These are phyloP conservation scores for Vidua chalybeata DNA, from an alignment of 2,113 vertebrate species.

Conservation along the genomic window DNA sequence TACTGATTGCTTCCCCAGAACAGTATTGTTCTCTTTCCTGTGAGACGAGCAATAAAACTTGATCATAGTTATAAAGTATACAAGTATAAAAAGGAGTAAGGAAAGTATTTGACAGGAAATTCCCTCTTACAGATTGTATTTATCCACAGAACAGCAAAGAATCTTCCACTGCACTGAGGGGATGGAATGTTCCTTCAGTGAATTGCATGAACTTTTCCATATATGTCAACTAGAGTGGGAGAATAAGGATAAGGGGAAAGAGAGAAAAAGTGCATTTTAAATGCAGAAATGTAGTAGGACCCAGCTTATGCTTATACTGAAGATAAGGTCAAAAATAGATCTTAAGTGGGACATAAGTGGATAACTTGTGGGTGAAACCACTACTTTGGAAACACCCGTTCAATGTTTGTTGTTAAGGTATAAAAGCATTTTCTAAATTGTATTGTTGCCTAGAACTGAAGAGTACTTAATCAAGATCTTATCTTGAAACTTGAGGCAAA, in stretches of 20 bases:
- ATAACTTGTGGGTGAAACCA: background rate
- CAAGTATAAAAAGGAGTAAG: background rate
- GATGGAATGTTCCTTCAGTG: background rate
- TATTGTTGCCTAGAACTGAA: slow-evolving; percentile 1
- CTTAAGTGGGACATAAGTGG: background rate
- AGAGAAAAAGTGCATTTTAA: background rate
- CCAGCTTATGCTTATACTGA: background rate
- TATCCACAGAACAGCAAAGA: background rate
- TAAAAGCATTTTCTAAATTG: slow-evolving; percentile 26
- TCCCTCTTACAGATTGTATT: background rate
- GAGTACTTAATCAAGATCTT: slow-evolving; percentile 5
- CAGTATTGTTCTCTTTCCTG: background rate
- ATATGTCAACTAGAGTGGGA: background rate
- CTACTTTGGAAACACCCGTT: background rate
- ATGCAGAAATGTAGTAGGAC: background rate
- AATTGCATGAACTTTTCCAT: background rate
- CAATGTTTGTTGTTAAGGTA: background rate
- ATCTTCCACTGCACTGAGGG: background rate
- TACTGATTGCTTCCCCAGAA: background rate
- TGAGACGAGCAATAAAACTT: background rate
- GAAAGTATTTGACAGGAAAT: background rate
- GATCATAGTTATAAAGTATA: background rate
- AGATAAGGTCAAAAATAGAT: background rate
- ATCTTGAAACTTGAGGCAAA: background rate
- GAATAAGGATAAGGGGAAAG: background rate